Conservation (phyloP, 2,113 vertebrate species). For the Petaurus breviceps region DNA sequence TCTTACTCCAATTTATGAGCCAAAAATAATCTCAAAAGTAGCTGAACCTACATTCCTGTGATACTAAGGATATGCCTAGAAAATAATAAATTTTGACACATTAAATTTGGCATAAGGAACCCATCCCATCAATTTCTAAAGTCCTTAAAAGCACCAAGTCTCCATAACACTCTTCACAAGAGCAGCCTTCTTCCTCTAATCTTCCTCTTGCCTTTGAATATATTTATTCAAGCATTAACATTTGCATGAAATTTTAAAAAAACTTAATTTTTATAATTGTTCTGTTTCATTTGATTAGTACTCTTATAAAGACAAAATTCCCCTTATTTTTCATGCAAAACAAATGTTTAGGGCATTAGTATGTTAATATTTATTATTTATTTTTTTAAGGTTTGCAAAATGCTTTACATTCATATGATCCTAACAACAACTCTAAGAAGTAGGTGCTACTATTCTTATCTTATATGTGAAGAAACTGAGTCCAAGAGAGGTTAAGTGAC, state of each 20-base stretch:
- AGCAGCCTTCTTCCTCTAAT: background rate
- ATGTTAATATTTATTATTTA: background rate
- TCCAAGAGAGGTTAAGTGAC: background rate
- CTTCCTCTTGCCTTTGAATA: background rate
- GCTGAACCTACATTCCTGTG: background rate
- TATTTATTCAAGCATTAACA: background rate
- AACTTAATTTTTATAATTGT: background rate
- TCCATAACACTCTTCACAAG: background rate
- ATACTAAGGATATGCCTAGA: background rate
- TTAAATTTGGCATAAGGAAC: no score
- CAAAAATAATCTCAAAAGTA: no score
- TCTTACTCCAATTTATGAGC: no score
- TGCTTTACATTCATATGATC: background rate
- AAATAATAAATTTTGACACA: background rate
- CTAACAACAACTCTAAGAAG: background rate
- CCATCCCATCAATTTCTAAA: background rate
- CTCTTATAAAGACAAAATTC: background rate
- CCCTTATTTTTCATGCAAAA: background rate
- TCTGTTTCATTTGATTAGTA: slow-evolving; percentile 20
- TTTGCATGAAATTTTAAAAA: background rate
- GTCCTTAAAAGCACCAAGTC: background rate
- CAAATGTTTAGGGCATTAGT: background rate
- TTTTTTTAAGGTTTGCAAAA: background rate
- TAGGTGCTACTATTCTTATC: no score
- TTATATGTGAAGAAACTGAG: background rate